Conservation (phyloP, 2,888 invertebrate species). For the Keiferia lycopersicella region DNA sequence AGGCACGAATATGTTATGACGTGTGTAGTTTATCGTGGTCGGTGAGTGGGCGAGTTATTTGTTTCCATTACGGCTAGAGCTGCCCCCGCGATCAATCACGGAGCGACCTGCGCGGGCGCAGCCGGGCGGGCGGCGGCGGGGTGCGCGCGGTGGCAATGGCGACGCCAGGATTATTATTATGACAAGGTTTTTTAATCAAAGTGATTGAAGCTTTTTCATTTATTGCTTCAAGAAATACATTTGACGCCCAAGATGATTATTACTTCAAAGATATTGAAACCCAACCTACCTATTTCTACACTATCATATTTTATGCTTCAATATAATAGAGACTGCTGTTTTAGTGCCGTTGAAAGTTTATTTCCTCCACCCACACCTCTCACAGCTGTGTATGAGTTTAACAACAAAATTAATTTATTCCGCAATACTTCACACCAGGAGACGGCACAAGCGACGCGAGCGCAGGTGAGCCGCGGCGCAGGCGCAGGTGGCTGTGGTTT, state of each 20-base stretch:
- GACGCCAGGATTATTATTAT: no score
- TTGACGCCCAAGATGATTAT: no score
- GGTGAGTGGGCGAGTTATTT: conserved; percentile 18
- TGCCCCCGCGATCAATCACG: conserved; percentile 19
- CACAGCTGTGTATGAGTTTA: not conserved
- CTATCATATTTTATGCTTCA: no score
- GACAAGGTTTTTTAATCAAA: no score
- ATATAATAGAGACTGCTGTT: not conserved
- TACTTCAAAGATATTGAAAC: no score
- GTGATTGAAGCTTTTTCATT: no score
- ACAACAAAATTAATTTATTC: conserved; percentile 8
- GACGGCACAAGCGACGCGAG: not conserved
- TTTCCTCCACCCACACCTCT: not conserved
- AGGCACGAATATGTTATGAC: conserved; percentile 8
- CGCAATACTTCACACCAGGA: not conserved
- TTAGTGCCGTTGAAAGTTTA: not conserved
- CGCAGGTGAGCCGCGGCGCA: conserved; percentile 16
- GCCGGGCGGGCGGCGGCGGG: not conserved
- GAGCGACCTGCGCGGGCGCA: conserved; percentile 22
- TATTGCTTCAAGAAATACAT: no score
- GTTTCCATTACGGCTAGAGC: conserved; percentile 22
- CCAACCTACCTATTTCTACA: no score
- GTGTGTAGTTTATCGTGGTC: conserved; percentile 7
- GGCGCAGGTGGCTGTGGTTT: conserved; percentile 14
- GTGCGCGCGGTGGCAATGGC: no score